phyloP scores from a whole-genome alignment of 2,797 vertebrate species.

The Menidia menidia region DNA sequence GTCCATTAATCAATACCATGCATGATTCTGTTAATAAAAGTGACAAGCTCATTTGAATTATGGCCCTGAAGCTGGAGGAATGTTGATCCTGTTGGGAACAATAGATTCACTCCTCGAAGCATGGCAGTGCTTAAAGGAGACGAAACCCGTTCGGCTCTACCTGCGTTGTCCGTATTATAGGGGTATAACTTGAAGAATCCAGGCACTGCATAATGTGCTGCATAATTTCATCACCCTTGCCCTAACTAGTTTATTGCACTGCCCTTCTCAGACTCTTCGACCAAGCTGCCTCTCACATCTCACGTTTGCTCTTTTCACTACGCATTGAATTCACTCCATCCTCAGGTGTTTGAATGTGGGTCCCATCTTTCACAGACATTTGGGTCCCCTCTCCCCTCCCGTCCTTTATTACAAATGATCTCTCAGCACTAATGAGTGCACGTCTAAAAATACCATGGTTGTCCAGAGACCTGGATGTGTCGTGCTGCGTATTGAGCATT shows the following conservation, averaged over 20 bases:
- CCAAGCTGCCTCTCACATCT: slow-evolving; percentile 61
- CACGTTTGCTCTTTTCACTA: slow-evolving; percentile 44
- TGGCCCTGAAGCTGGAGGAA: slow-evolving; percentile 54
- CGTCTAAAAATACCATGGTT: slow-evolving; percentile 82
- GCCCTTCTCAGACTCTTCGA: slow-evolving; percentile 59
- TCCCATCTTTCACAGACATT: slow-evolving; percentile 65
- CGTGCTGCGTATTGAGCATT: slow-evolving; percentile 70
- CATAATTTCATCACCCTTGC: slow-evolving; percentile 72
- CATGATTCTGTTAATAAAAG: slow-evolving; percentile 59
- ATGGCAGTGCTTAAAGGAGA: slow-evolving; percentile 29
- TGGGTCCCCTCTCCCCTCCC: slow-evolving; percentile 63
- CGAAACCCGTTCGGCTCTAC: slow-evolving; percentile 59
- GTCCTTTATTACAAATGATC: slow-evolving; percentile 81
- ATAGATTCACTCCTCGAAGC: slow-evolving; percentile 46
- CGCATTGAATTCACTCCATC: slow-evolving; percentile 52
- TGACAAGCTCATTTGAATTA: slow-evolving; percentile 66
- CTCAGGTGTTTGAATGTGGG: slow-evolving; percentile 74
- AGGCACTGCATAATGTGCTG: slow-evolving; percentile 51
- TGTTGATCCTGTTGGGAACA: slow-evolving; percentile 66
- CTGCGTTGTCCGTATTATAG: slow-evolving; percentile 52
- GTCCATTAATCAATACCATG: slow-evolving; percentile 60
- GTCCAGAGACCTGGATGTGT: slow-evolving; percentile 76
- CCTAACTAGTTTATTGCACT: slow-evolving; percentile 60
- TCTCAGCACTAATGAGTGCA: slow-evolving; percentile 82
- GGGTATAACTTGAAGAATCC: slow-evolving; percentile 31